Conservation (phyloP, 2,888 invertebrate species). For the Eupeodes latifasciatus region DNA sequence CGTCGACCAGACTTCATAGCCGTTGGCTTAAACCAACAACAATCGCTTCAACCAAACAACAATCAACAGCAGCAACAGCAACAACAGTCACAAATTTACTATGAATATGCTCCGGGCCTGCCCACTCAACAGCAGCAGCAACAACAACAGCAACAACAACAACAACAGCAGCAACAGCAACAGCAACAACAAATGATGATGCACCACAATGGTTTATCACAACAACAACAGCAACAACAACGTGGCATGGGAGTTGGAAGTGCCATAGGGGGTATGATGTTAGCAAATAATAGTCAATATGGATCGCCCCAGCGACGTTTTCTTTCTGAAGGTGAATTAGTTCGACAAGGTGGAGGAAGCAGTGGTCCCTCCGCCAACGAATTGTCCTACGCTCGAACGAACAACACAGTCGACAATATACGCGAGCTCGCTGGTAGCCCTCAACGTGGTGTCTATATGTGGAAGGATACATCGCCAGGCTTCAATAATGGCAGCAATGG, state of each 20-base stretch:
- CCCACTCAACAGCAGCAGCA: constrained; percentile 83
- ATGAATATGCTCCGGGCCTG: constrained; percentile 83
- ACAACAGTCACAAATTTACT: constrained; percentile 83
- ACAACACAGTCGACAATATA: constrained; percentile 93
- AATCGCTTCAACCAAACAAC: constrained; percentile 80
- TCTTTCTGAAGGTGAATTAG: constrained; percentile 92
- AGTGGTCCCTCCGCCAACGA: constrained; percentile 82
- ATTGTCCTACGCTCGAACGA: constrained; percentile 88
- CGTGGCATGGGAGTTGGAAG: constrained; percentile 79
- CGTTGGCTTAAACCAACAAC: constrained; percentile 85
- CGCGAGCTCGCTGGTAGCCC: constrained; percentile 95
- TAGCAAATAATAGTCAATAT: constrained; percentile 80
- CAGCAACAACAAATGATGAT: constrained; percentile 82
- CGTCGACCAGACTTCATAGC: constrained; percentile 95
- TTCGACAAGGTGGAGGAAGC: constrained; percentile 86
- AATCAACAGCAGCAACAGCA: constrained; percentile 81
- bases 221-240: constrained; percentile 80
- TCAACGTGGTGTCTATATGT: constrained; percentile 91
- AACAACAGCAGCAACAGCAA: constrained; percentile 79
- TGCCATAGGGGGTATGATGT: constrained; percentile 73
- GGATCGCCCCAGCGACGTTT: constrained; percentile 91
- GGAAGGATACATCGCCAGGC: constrained; percentile 91
- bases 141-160: constrained; percentile 80
- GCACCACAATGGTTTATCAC: constrained; percentile 79
- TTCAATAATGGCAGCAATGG: constrained; percentile 81